Percentiles rank a stretch among this genome's conserved stretches.
Conservation (phyloP, 1,140 invertebrate genomes). For the Hyphantria cunea region DNA sequence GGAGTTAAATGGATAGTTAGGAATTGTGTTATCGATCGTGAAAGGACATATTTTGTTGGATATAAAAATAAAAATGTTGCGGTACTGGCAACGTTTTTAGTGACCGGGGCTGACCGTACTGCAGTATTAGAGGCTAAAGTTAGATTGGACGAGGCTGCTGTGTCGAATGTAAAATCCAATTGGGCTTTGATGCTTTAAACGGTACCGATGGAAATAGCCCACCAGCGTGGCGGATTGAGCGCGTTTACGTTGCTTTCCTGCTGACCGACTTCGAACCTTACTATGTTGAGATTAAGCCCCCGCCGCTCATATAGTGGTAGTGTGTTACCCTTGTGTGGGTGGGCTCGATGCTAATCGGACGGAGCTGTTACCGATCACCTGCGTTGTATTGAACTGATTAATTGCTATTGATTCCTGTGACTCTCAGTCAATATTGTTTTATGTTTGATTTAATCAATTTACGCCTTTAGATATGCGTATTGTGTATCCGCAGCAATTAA, state of each 20-base stretch:
- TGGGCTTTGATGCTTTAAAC: conserved; percentile 71
- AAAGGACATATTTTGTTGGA: conserved; percentile 32
- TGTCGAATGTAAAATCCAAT: conserved; percentile 74
- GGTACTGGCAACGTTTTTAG: conserved; percentile 19
- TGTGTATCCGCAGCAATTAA: conserved; percentile 6
- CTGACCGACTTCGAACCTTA: conserved; percentile 29
- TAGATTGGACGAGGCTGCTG: conserved; percentile 66
- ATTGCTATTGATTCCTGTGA: conserved; percentile 50
- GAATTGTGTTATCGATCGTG: conserved; percentile 21
- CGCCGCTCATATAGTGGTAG: no score
- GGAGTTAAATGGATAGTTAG: conserved; percentile 20
- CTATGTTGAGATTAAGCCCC: neutral
- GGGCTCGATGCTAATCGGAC: conserved; percentile 62
- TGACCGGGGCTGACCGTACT: conserved; percentile 41
- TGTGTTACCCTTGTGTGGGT: conserved; percentile 29
- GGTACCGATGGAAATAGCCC: conserved; percentile 60
- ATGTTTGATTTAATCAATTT: conserved; percentile 40
- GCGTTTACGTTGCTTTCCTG: conserved; percentile 4
- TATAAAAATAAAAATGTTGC: conserved; percentile 13
- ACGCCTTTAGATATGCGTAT: neutral
- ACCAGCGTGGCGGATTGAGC: conserved; percentile 42
- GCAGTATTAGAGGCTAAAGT: conserved; percentile 60
- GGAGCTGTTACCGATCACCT: conserved; percentile 69
- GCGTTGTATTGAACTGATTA: conserved; percentile 67
- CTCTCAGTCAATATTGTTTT: conserved; percentile 51